Base-by-base conservation (phyloP, 1,140 invertebrate species). In the Olivierus martensii region DNA sequence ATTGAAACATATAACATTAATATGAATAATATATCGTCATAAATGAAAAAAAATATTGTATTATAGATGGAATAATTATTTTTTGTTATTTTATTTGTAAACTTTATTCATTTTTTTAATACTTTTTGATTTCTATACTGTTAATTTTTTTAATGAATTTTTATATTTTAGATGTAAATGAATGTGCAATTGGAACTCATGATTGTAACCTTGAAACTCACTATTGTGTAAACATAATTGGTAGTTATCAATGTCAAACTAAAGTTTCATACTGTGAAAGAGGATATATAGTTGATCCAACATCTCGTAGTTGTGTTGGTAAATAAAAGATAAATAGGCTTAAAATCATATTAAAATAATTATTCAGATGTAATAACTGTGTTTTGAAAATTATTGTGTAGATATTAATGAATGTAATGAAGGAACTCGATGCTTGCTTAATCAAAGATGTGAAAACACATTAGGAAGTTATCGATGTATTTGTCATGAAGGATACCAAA, bases 321-420 rank as follows among this genome's bases (percentile, higher is more conserved):
- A 55, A 42, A 28, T 28, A 28, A 28, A 28, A 28, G 4, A 28
- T 28, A 28, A 28, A 28, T 28, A n/a, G n/a, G n/a, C n/a, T 28
- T 28, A 28, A 28, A 28, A 9, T 28, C 9, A 28, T 28, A 9
- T 28, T 28, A 28, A n/a, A n/a, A n/a, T n/a, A n/a, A n/a, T n/a
- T n/a, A n/a, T n/a, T n/a, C n/a, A 28, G 9, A 28, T 28, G 28
- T 6, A 28, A 6, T 28, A 28, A 28, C 28, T 28, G 4, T 28
- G 9, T 2, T 28, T 6, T 28, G 28, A 28, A 28, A 6, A 28
- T 28, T 28, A 28, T 28, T 28, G n/a, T 68, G 10, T 61, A 81
- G 90, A 95, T 72, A 82, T 93, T 55, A 81, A 95, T 65, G 90
- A 95, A 69, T 94, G 90, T 63, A 71, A 74, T n/a, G 65, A 66